Evolutionary conservation across 2,888 invertebrate species (phyloP), one percentile per base, ranked within the genome.

Genomic region (Hemicrepidius hirtus): DNA sequence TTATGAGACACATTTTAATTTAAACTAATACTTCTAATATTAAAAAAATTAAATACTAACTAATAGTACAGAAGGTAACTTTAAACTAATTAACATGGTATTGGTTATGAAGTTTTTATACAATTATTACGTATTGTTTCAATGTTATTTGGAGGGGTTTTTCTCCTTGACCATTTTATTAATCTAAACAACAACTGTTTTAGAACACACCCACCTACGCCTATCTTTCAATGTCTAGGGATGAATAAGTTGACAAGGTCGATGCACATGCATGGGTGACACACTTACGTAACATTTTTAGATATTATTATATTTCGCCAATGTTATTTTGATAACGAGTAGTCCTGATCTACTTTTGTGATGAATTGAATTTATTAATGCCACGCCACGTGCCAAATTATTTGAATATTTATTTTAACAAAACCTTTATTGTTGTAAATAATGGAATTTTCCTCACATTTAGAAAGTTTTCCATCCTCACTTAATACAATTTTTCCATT

Each of bases 91-190:
- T 80, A 78, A 73, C 44, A 68, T 65, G 67, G 71, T 70, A 76
- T 73, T 76, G 62, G 75, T 68, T 63, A 70, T 75, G 76, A 75
- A 78, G 79, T 81, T 82, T 82, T 80, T 82, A 82, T 82, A 81
- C 80, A 78, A 24, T 76, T 75, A 71, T 76, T 64, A 71, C 73
- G 76, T 76, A 76, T 80, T 78, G 80, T 82, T 80, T 79, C 76
- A 81, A 80, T 79, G 78, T 78, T 79, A 68, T 77, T 76, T 78
- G 73, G 78, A 72, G 79, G 82, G 80, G 81, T 76, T 69, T 62
- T 74, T 81, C 66, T 72, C 83, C 83, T 83, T 83, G 83, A 82
- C 82, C 82, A 80, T 82, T 77, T 79, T 75, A 68, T 68, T 65
- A 62, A 70, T 73, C 71, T 71, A 21, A 55, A 59, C 57, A 62